Base-by-base conservation (phyloP, 2,113 vertebrate genomes). In the Pipra filicauda region DNA sequence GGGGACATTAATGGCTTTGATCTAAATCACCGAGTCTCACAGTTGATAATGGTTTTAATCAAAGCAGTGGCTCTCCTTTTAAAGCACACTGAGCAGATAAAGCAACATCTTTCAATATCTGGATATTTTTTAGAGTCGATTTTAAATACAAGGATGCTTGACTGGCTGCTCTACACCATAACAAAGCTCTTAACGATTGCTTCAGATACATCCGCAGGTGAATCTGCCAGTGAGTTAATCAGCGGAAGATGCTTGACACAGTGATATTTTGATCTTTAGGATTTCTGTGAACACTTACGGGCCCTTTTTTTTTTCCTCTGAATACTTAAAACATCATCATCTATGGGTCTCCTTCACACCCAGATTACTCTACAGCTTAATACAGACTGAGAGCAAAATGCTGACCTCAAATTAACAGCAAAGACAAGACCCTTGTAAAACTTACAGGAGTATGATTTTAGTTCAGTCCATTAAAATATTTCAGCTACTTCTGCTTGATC, bases 111-210 rank as follows among this genome's bases (percentile, higher is more conserved):
- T 87, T 69, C 66, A 57, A 9, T 87, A 91, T 49, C 70, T 74
- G 73, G 27, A 4, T 87, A 43, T 65, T 58, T 85, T 87, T 78
- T 52, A 76, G 48, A 35, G 66, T 81, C 0, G 1, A 49, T 92
- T 96, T 91, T 75, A 82, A 81, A 72, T 31, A 79, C 27, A 17
- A 87, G 83, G 72, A 71, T 81, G 94, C 92, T 86, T 88, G 86
- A 92, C 86, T 80, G 85, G 65, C 86, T 92, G 76, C 73, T 91
- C 79, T 80, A 2, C 11, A 59, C 23, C 5, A 0, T 43, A 66
- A 62, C 55, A 88, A 92, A 93, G 55, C 91, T 86, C 92, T 64
- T 67, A 57, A 67, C 2, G 37, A 73, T 96, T 89, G 58, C 69
- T 88, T 62, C 72, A 87, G 73, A 64, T 49, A 44, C 44, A 72